Conservation (phyloP, 2,113 vertebrate genomes). For the Spea bombifrons region DNA sequence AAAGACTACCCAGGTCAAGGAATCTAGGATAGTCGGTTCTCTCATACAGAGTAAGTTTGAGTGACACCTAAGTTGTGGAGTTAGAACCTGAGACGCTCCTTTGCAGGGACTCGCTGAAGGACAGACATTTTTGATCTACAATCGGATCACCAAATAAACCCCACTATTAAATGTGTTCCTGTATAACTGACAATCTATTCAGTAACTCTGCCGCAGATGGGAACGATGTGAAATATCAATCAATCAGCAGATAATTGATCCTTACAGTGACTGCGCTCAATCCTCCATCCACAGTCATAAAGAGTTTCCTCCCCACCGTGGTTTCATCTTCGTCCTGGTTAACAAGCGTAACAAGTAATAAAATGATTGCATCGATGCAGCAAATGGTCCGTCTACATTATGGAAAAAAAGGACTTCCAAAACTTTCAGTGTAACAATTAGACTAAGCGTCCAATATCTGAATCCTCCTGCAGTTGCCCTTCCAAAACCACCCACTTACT, state of each 20-base stretch:
- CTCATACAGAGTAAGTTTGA: too few relatives aligned
- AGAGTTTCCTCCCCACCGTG: slow-evolving; percentile 25
- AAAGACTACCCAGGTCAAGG: too few relatives aligned
- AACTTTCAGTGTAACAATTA: neutral
- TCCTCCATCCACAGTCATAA: slow-evolving; percentile 26
- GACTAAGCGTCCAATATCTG: neutral
- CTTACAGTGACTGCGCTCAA: slow-evolving; percentile 40
- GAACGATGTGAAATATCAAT: slow-evolving; percentile 3
- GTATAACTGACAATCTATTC: neutral
- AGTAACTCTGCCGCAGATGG: neutral
- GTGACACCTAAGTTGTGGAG: too few relatives aligned
- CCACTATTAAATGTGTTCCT: too few relatives aligned
- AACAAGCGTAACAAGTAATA: slow-evolving; percentile 44
- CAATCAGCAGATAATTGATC: slow-evolving; percentile 27
- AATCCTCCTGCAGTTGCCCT: neutral
- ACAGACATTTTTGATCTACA: too few relatives aligned
- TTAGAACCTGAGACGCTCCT: too few relatives aligned
- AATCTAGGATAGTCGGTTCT: too few relatives aligned
- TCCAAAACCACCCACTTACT: neutral
- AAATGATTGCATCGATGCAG: neutral
- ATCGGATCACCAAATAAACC: too few relatives aligned
- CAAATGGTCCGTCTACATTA: neutral
- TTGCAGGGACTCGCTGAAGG: too few relatives aligned
- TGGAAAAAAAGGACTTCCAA: neutral
- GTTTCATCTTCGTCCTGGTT: slow-evolving; percentile 30